These are phyloP conservation scores for Centroberyx gerrardi DNA, from an alignment of 2,797 vertebrate genomes.

Conservation along the genomic window DNA sequence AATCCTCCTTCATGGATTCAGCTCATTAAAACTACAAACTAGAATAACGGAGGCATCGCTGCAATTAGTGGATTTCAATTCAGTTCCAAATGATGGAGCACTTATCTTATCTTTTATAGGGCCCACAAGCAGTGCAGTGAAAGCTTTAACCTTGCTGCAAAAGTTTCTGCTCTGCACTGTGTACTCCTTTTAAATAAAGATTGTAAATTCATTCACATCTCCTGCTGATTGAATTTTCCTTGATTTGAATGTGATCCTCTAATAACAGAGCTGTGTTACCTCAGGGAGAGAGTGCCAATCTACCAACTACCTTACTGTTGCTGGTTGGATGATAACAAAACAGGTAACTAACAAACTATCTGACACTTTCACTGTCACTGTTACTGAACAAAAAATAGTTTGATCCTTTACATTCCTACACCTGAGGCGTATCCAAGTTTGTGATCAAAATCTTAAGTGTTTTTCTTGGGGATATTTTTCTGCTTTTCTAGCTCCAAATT, in stretches of 20 bases:
- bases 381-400: constrained; percentile 15
- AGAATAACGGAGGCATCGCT: background rate
- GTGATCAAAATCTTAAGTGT: constrained; percentile 19
- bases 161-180: constrained; percentile 6
- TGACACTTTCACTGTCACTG: constrained; percentile 14
- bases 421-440: constrained; percentile 1
- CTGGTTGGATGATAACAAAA: background rate
- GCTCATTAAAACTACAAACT: constrained; percentile 31
- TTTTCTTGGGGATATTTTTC: background rate
- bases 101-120: background rate
- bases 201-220: background rate
- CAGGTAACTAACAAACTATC: background rate
- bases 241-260: constrained; percentile 28
- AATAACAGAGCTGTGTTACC: constrained; percentile 11
- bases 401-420: constrained; percentile 31
- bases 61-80: background rate
- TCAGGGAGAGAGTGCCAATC: background rate
- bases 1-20: constrained; percentile 3
- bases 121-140: no score
- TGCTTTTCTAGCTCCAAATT: background rate
- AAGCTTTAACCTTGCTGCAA: background rate
- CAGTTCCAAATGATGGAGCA: background rate
- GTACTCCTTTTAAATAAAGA: background rate
- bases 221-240: constrained; percentile 21
- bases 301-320: background rate